Base-by-base conservation (phyloP, 2,113 vertebrate genomes). In the Trichomycterus rosablanca region DNA sequence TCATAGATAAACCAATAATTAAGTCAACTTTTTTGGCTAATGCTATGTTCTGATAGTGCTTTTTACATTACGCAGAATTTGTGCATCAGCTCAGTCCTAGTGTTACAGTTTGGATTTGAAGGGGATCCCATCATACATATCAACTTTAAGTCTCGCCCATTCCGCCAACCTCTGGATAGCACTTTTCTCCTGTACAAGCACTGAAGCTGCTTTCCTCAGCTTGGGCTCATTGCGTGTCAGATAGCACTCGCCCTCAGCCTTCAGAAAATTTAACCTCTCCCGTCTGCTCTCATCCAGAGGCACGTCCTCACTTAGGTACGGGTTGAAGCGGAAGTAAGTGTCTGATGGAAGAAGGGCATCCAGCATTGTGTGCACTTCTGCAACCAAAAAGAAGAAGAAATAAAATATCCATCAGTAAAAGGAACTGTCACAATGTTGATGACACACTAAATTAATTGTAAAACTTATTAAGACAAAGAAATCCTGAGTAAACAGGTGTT, bases 301-400 rank as follows among this genome's bases (percentile, higher is more conserved):
- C 79, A 95, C 86, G 73, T 98, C 95, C 79, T 97, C 93, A 64
- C 83, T 92, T 89, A 97, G 87, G 42, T 90, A 82, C 43, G 95
- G 91, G 80, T 98, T 98, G 81, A 98, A 95, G 75, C 95, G 91
- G 82, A 97, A 98, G 60, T 98, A 98, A 5, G 89, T 92, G 67
- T 96, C 85, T 0, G 91, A 81, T 22, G 93, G 92, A 34, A 98
- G 84, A 12, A 98, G 84, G 1, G 91, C 94, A 39, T 98, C 95
- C 76, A 98, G 84, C 89, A 95, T 97, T 61, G 89, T 82, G 76
- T 98, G 95, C 62, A 98, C 94, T 86, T 98, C 95, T 98, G 80
- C n/a, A n/a, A 44, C 72, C 4, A 20, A 1, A 20, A 40, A 15
- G 6, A 34, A 39, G 5, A 26, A n/a, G 10, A 46, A 22, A 4